Evolutionary conservation across 2,888 invertebrate species (phyloP).

Genomic region (Thysanoteuthis rhombus): DNA sequence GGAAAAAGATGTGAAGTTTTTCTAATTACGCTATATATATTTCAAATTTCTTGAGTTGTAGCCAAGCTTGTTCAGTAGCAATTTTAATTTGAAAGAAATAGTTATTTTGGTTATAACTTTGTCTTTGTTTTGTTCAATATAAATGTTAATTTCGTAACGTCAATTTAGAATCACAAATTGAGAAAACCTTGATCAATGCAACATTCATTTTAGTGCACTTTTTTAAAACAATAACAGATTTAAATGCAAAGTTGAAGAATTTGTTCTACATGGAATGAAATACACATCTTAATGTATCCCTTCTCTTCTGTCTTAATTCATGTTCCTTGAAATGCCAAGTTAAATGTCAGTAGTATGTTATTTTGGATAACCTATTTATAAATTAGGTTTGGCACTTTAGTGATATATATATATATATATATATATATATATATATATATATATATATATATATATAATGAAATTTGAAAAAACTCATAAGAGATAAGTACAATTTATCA

Average conservation of each 20-base stretch:
- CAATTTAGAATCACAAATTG: background rate
- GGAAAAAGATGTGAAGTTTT: no score
- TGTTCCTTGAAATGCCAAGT: background rate
- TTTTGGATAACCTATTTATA: background rate
- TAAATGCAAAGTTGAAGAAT: background rate
- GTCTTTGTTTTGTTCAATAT: background rate
- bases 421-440: no score
- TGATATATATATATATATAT: background rate
- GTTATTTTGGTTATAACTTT: background rate
- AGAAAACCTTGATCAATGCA: background rate
- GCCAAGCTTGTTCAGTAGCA: background rate
- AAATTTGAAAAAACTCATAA: background rate
- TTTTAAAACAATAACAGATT: background rate
- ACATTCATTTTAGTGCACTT: background rate
- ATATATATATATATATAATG: background rate
- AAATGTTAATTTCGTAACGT: background rate
- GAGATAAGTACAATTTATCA: background rate
- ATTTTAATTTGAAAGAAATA: background rate
- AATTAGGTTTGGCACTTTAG: background rate
- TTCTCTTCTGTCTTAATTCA: background rate
- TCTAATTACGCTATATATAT: no score
- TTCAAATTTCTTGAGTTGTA: background rate
- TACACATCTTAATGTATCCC: background rate
- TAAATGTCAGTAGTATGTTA: conserved; percentile 12
- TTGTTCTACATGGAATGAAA: background rate